Base-by-base conservation (phyloP, 2,888 invertebrate genomes). In the Pocota personata region DNA sequence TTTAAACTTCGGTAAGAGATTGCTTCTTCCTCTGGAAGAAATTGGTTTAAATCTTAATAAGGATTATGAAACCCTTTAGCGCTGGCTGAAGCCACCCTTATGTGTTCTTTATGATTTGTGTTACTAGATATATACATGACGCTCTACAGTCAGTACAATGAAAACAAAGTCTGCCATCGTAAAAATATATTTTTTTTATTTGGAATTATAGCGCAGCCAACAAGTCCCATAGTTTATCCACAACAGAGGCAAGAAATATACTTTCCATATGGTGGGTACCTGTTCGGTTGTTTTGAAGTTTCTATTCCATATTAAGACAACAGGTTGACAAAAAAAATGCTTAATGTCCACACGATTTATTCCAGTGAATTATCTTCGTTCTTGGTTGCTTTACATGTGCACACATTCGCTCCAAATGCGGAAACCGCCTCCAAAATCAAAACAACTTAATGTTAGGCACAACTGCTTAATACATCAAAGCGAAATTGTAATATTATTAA, bases 401-500 rank as follows among this genome's bases (percentile, higher is more conserved):
- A 32, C 58, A 60, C 58, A 60, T 10, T 40, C 40, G 69, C 69
- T 80, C 84, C 84, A 84, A 76, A 80, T 84, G 80, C 84, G 84
- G 84, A 84, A 84, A 84, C 80, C 50, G 27, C 73, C 50, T 66
- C 72, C 72, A 35, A 78, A 77, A 58, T 66, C 60, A 35, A 58
- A 52, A 78, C 83, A 78, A 73, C 82, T 72, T 72, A 76, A 76
- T 82, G 71, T 37, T 50, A 32, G 16, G 10, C 43, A 52, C 60
- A 35, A 58, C 32, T 46, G 57, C 27, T 58, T 48, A 64, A 60
- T 75, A 43, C 79, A 84, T 84, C 84, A 84, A 76, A 57, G 55
- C 73, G 37, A 84, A 64, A 75, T 79, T 82, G 66, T 83, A 72
- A 72, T 78, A 78, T 72, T 78, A 83, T 78, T 83, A 83, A 78